Evolutionary conservation across 2,888 invertebrate genomes (phyloP), one percentile per base, ranked within the genome.

Genomic region (Siphonodentalium dalli): DNA sequence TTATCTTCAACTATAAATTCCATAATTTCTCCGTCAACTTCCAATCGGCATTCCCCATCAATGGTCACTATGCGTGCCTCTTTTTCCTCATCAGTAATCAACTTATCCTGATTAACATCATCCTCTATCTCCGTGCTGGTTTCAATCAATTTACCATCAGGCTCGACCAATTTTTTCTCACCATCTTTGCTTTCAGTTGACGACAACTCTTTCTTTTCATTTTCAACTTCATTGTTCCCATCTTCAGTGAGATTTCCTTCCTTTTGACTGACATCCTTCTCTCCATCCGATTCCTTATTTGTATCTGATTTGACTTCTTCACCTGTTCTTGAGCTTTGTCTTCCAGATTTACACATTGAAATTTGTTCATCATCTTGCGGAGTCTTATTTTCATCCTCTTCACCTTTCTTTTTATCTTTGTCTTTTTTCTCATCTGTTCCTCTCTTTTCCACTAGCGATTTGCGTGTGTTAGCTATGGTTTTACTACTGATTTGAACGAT

Each of bases 321-420:
- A 20, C 2, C 3, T 26, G 21, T n/a, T 33, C 29, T 34, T 18
- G 45, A 37, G n/a, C 21, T 33, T 31, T 31, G 15, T 9, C 39
- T 34, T 21, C 26, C 21, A 35, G 9, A 9, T 13, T 42, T 37
- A 18, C 28, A 18, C 4, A 38, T 20, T 26, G 40, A 45, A 2
- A 43, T 50, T 13, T 50, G 55, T 9, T 45, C 21, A 31, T 42
- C 53, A 24, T 40, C 37, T 7, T 33, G 28, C 41, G 45, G 44
- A 5, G 38, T 33, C 21, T 28, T 28, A 18, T 39, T 15, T 37
- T 40, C 26, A 41, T 38, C 27, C 46, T 35, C n/a, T 48, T 28
- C 4, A 35, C 44, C 11, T 44, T 47, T 34, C 8, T 34, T 26
- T 13, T 47, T 37, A 20, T 34, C 26, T 31, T 46, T 42, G 8